Base-by-base conservation (phyloP, 1,140 invertebrate species). In the Neomicropteryx cornuta region DNA sequence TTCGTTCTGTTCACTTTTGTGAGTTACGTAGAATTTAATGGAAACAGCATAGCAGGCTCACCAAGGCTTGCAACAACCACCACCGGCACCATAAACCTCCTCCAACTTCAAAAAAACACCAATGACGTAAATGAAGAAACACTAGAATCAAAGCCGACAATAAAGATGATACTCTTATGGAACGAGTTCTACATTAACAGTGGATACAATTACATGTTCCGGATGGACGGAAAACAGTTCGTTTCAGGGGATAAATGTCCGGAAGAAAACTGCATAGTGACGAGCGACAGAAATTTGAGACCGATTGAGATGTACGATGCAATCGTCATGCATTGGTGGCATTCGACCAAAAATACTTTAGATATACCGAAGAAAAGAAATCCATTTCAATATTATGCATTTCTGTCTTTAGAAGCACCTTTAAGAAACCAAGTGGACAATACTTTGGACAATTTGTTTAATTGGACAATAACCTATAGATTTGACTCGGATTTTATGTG, bases 401-500 rank as follows among this genome's bases (percentile, higher is more conserved):
- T 33, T 29, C 20, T 42, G 5, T 38, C 39, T 2, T 27, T 39
- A 29, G 39, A 47, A 45, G 49, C 62, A 0, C 59, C 62, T 8
- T 49, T 49, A 0, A 56, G 53, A 1, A 55, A 55, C 23, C 52
- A 55, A 19, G 42, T 43, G 1, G 32, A 56, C 18, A 36, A 33
- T 19, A 47, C 50, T 23, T 49, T 59, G 20, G 37, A 36, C 8
- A 24, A 42, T 3, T 67, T 46, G 68, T n/a, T n/a, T n/a, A n/a
- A n/a, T n/a, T n/a, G n/a, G n/a, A n/a, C n/a, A n/a, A n/a, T n/a
- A n/a, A n/a, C 66, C n/a, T 77, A 79, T 52, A 56, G 78, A 14
- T 49, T 67, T 17, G 79, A 79, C 49, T 77, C 75, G 16, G 76
- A 77, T 44, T 64, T 81, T 19, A 57, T 71, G 0, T 61, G 71